phyloP scores from a whole-genome alignment of 2,888 invertebrate genomes.

The Eurois occulta region DNA sequence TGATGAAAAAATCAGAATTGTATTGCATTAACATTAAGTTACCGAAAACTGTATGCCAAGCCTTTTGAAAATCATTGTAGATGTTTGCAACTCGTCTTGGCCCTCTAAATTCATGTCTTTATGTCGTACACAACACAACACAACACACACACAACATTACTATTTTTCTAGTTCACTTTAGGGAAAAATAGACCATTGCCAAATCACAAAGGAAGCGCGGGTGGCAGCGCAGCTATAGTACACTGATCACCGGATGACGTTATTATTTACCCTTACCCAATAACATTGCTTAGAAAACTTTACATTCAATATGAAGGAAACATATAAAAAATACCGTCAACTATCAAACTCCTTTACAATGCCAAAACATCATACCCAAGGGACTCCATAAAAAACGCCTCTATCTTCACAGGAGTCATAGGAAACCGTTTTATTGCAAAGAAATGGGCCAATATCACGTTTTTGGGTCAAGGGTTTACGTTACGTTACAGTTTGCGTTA shows the following conservation, averaged over 20 bases:
- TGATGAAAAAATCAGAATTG: neutral
- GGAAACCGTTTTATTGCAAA: conserved; percentile 45
- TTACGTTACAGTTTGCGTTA: conserved; percentile 24
- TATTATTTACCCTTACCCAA: neutral
- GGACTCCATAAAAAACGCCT: conserved; percentile 29
- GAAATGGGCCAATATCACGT: conserved; percentile 25
- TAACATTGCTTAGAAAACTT: neutral
- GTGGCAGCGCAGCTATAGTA: neutral
- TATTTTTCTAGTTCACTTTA: neutral
- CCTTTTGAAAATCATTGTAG: neutral
- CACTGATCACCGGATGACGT: neutral
- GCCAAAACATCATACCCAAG: neutral
- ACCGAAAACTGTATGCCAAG: neutral
- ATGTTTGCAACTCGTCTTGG: neutral
- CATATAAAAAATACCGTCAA: neutral
- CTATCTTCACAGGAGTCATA: conserved; percentile 13
- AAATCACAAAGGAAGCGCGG: neutral
- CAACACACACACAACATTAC: neutral
- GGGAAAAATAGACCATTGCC: neutral
- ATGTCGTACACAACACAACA: neutral
- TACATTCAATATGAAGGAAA: neutral
- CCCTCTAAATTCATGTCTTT: neutral
- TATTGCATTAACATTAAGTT: neutral
- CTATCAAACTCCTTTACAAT: neutral
- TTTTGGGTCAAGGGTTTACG: conserved; percentile 50